Conservation (phyloP, 2,888 invertebrate genomes). For the Serripes groenlandicus region DNA sequence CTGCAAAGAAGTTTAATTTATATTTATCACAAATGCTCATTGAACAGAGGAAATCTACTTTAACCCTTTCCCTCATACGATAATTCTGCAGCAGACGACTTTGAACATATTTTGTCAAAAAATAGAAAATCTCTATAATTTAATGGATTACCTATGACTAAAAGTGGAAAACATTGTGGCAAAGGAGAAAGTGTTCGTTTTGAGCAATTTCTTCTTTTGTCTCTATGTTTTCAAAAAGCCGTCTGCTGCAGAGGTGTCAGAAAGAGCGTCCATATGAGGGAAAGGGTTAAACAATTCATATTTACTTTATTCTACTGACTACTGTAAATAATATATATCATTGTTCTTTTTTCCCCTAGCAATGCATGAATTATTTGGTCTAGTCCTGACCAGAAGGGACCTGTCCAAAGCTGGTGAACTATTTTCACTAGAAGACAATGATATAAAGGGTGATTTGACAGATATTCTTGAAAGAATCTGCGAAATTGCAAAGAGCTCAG, state of each 20-base stretch:
- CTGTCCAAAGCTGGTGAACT: conserved; percentile 95
- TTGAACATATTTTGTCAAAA: too few species aligned
- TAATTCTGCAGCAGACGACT: too few species aligned
- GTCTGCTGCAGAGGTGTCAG: too few species aligned
- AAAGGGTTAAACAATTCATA: not conserved
- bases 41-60: too few species aligned
- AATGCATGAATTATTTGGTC: conserved; percentile 90
- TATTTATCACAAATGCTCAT: too few species aligned
- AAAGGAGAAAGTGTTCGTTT: not conserved
- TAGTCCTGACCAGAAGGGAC: conserved; percentile 95
- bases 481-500: conserved; percentile 93
- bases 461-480: conserved; percentile 88
- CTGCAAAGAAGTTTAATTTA: too few species aligned
- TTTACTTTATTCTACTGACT: too few species aligned
- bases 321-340: too few species aligned
- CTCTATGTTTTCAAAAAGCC: not conserved
- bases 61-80: too few species aligned
- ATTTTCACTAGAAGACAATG: conserved; percentile 94
- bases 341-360: too few species aligned
- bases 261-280: not conserved
- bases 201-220: conserved; percentile 5
- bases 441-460: conserved; percentile 88
- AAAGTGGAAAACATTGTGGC: not conserved
- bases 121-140: too few species aligned
- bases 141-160: too few species aligned